phyloP scores from a whole-genome alignment of 2,888 invertebrate genomes.

The Tupiocoris notatus region DNA sequence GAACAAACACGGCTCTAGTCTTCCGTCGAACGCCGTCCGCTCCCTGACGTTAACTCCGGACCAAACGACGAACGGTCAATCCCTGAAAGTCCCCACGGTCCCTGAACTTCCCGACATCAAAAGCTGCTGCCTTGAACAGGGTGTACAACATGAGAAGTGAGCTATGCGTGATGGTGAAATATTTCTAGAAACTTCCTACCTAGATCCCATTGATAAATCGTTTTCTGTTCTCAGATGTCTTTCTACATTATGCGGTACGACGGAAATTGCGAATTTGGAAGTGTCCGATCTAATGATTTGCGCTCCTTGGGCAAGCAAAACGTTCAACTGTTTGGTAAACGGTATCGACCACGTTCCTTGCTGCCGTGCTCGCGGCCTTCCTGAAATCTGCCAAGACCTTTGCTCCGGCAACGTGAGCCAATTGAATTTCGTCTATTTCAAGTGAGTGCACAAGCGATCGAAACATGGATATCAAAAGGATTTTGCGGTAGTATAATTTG shows the following conservation, averaged over 20 bases:
- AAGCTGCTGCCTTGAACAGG: conserved; percentile 69
- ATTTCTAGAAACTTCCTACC: too few relatives aligned
- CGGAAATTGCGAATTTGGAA: conserved; percentile 59
- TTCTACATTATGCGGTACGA: conserved; percentile 77
- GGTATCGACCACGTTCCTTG: conserved; percentile 80
- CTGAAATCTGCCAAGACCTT: conserved; percentile 70
- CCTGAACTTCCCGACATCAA: conserved; percentile 73
- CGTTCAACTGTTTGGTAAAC: conserved; percentile 76
- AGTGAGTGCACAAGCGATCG: conserved; percentile 59
- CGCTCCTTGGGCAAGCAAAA: conserved; percentile 80
- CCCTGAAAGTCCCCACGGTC: conserved; percentile 56
- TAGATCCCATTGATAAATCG: too few relatives aligned
- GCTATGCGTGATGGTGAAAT: too few relatives aligned
- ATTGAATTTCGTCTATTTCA: conserved; percentile 78
- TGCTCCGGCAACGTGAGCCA: conserved; percentile 77
- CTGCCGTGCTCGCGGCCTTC: conserved; percentile 72
- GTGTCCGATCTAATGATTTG: conserved; percentile 85
- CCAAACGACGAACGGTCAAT: conserved; percentile 58
- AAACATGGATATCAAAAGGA: not conserved
- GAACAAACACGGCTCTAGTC: conserved; percentile 72
- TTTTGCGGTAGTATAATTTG: too few relatives aligned
- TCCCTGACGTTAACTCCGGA: conserved; percentile 69
- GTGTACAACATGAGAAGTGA: conserved; percentile 67
- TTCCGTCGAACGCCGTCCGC: conserved; percentile 72
- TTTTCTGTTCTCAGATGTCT: conserved; percentile 60